Base-by-base conservation (phyloP, 2,888 invertebrate species). In the Spisula subtruncata region DNA sequence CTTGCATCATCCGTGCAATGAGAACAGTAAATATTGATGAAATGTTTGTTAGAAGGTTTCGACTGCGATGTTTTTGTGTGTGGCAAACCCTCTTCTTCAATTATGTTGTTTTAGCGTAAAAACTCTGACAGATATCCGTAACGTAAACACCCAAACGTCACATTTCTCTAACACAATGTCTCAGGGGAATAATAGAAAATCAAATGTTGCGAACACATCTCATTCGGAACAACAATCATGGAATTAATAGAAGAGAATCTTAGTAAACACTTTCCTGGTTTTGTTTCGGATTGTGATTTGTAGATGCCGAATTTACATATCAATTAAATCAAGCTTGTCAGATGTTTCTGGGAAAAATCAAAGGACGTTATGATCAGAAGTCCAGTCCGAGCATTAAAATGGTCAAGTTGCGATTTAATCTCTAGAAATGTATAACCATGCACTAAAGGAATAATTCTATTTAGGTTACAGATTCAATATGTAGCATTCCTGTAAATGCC, bases 281-380 rank as follows among this genome's bases (percentile, higher is more conserved):
- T 66, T 66, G 60, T 66, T 66, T 66, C 10, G 10, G 25, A 66
- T 66, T 60, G 60, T 60, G 60, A 60, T 60, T 66, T 66, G 60
- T 25, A 10, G 60, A 25, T 66, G 60, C 25, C 60, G n/a, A 1
- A 66, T 66, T 66, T 66, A 66, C 60, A 66, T 66, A 66, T 66
- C 25, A 66, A 66, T 66, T 66, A 66, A 66, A 66, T 66, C 60
- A 25, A 5, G 60, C 25, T n/a, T 25, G n/a, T 25, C 60, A 6
- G 25, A 25, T 25, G 60, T 60, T 60, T n/a, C 60, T 20, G 6
- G 60, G 25, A 25, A 25, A n/a, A n/a, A 66, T 66, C 10, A 8
- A 66, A 25, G 8, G 8, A n/a, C 1, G 10, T 66, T 25, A 25
- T 25, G 2, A 66, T 66, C 60, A 66, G 25, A 66, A n/a, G 20